Conservation (phyloP, 2,113 vertebrate species). For the Azemiops feae region DNA sequence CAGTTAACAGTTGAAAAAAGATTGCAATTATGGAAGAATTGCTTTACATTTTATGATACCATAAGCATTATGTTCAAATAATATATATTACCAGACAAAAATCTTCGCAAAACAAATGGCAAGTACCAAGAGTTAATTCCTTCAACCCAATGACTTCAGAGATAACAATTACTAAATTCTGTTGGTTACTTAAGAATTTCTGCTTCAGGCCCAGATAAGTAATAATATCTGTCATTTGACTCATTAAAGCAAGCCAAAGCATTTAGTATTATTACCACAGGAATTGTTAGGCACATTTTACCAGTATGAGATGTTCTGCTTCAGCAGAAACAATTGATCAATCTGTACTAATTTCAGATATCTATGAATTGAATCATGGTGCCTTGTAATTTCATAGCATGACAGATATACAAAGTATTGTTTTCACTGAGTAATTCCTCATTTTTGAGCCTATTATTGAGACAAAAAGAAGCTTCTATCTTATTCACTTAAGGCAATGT, state of each 20-base stretch:
- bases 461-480: constrained; percentile 25
- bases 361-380: constrained; percentile 62
- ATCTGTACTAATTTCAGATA: constrained; percentile 60
- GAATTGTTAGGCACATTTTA: constrained; percentile 50
- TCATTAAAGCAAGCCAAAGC: constrained; percentile 61
- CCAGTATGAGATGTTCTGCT: constrained; percentile 57
- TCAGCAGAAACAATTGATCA: constrained; percentile 64
- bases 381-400: constrained; percentile 60
- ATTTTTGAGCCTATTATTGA: constrained; percentile 57
- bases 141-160: constrained; percentile 51
- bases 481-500: constrained; percentile 47
- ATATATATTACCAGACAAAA: constrained; percentile 38
- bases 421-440: constrained; percentile 62
- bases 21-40: constrained; percentile 14
- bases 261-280: constrained; percentile 63
- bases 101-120: constrained; percentile 53
- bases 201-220: constrained; percentile 50
- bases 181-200: constrained; percentile 38
- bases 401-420: constrained; percentile 52
- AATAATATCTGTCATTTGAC: constrained; percentile 58
- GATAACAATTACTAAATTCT: constrained; percentile 50
- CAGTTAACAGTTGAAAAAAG: constrained; percentile 25
- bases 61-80: constrained; percentile 22
- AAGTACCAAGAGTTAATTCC: constrained; percentile 52
- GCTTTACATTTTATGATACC: constrained; percentile 37